phyloP scores from a whole-genome alignment of 2,888 invertebrate species.

The Eupithecia tripunctaria region DNA sequence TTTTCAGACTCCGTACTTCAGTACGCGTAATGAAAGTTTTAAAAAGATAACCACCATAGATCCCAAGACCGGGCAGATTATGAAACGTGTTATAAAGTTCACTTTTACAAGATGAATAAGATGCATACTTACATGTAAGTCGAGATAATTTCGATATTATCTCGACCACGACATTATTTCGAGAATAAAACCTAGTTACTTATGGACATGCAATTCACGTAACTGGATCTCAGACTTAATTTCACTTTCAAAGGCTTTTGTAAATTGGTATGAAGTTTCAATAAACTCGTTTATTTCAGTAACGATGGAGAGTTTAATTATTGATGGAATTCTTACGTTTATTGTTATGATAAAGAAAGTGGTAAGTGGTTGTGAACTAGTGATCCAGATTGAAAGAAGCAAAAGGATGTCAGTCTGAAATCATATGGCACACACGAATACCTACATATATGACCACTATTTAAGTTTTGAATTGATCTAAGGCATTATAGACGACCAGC shows the following conservation, averaged over 20 bases:
- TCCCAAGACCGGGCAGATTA: too few species aligned
- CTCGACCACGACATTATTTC: not conserved
- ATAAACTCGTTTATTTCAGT: conserved; percentile 33
- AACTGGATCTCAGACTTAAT: conserved; percentile 50
- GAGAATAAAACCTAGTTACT: conserved; percentile 47
- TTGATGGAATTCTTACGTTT: conserved; percentile 19
- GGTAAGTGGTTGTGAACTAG: not conserved
- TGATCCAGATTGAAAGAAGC: conserved; percentile 6
- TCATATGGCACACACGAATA: not conserved
- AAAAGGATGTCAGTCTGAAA: not conserved
- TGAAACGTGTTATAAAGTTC: too few species aligned
- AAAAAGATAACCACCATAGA: too few species aligned
- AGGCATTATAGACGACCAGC: too few species aligned
- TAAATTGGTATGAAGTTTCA: conserved; percentile 41
- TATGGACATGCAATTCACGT: conserved; percentile 49
- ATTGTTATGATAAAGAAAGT: conserved; percentile 11
- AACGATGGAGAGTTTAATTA: conserved; percentile 37
- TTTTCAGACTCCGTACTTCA: too few species aligned
- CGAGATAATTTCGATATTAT: not conserved
- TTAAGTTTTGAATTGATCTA: not conserved
- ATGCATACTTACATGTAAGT: not conserved
- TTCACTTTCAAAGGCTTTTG: conserved; percentile 60
- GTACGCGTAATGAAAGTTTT: too few species aligned
- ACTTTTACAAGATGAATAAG: not conserved
- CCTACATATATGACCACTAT: not conserved